phyloP scores from a whole-genome alignment of 53 echinoderm and acorn worm genomes.

The Hippasteria phrygiana region DNA sequence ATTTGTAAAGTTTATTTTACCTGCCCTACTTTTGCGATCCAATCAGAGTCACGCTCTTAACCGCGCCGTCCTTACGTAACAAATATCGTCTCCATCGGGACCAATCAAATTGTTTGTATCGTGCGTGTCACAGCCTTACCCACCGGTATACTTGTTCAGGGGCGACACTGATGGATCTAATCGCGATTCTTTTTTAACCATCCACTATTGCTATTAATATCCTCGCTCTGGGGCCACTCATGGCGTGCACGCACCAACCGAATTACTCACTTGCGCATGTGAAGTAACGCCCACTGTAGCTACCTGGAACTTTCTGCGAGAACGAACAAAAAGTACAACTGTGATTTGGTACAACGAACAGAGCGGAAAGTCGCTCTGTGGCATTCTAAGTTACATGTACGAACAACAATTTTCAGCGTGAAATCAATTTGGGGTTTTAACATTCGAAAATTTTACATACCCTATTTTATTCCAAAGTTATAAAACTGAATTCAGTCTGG shows the following conservation, averaged over 20 bases:
- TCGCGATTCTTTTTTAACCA: neutral
- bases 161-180: neutral
- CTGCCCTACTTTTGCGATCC: neutral
- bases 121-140: neutral
- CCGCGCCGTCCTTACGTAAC: neutral
- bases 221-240: conserved; percentile 16
- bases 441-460: too few relatives aligned
- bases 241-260: conserved; percentile 14
- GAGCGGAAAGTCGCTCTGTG: too few relatives aligned
- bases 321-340: conserved; percentile 22
- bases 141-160: neutral
- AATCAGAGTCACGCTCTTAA: neutral
- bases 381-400: too few relatives aligned
- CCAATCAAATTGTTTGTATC: neutral
- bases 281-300: neutral
- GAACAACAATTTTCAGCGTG: too few relatives aligned
- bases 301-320: neutral
- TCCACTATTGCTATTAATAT: conserved; percentile 1
- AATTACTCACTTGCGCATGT: conserved; percentile 33
- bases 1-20: neutral
- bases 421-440: too few relatives aligned
- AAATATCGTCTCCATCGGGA: neutral
- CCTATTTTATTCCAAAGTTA: too few relatives aligned
- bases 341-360: too few relatives aligned
- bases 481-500: too few relatives aligned